Evolutionary conservation across 2,113 vertebrate species (phyloP), one percentile per base, ranked within the genome.

Genomic region (Lepidothrix coronata): DNA sequence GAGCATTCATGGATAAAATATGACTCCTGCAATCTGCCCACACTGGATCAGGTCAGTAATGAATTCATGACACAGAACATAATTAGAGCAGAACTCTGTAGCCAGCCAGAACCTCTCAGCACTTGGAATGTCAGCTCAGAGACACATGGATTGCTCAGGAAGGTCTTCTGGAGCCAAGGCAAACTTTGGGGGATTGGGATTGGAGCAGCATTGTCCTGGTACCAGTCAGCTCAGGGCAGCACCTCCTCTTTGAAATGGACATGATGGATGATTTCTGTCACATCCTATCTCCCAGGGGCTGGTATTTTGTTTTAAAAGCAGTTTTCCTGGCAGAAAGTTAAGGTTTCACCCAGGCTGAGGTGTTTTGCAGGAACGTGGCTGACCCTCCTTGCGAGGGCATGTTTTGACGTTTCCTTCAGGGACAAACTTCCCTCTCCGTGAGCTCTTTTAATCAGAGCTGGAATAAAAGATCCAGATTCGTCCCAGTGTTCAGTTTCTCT

Each of bases 101-200:
- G 67, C 31, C 31, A 43, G 85, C 72, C 91, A 96, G 86, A 83
- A 77, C 75, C 72, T 76, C 90, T 75, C 79, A 86, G 1, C 8
- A 4, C 21, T 80, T 49, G 9, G 86, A 92, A 92, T 77, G 82
- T 88, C 95, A 95, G 83, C 92, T 44, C 71, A 14, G 59, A 80
- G 76, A 73, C 75, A 37, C 66, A 7, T 0, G 54, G 76, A 88
- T 14, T 22, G 33, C 73, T 62, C 11, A n/a, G 51, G 59, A 80
- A 46, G 59, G 41, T 63, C 74, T 93, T 43, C 10, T 35, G 75
- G 89, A 95, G 95, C 96, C 95, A 94, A 95, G 80, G 84, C 52
- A 91, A 94, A 92, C 84, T 57, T 55, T 25, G 31, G 91, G 87
- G 89, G 65, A 37, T 14, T 14, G 75, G 76, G 55, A 33, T 65